These are phyloP conservation scores for Alces alces DNA, from an alignment of 2,113 vertebrate genomes.

Conservation along the genomic window DNA sequence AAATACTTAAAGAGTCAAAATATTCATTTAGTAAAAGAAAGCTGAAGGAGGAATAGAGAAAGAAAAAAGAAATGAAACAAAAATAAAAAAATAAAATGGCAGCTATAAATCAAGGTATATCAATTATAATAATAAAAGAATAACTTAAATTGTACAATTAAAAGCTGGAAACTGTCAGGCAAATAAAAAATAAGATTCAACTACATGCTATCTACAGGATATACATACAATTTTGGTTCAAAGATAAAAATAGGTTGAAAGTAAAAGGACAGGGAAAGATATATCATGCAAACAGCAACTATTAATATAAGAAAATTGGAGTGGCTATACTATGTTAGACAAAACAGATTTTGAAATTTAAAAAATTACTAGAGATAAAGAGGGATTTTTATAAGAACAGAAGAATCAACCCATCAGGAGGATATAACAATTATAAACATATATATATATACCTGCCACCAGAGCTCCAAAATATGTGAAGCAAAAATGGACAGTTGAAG, in stretches of 20 bases:
- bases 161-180: background rate
- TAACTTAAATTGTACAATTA: background rate
- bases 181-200: background rate
- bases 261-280: background rate
- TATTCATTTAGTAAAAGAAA: background rate
- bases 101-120: background rate
- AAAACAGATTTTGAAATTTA: background rate
- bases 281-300: background rate
- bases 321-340: background rate
- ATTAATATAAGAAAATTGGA: background rate
- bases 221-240: background rate
- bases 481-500: background rate
- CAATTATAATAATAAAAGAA: background rate
- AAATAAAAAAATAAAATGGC: background rate
- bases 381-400: background rate
- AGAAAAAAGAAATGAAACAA: background rate
- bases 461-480: background rate
- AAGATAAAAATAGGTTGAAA: background rate
- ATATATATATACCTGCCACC: background rate
- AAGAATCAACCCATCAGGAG: background rate
- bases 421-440: background rate
- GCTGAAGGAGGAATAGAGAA: background rate
- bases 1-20: background rate
- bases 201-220: background rate
- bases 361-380: background rate